Percentiles rank a stretch among this genome's conserved stretches.
Evolutionary conservation across 2,888 invertebrate species (phyloP).

Genomic region (Patella caerulea): DNA sequence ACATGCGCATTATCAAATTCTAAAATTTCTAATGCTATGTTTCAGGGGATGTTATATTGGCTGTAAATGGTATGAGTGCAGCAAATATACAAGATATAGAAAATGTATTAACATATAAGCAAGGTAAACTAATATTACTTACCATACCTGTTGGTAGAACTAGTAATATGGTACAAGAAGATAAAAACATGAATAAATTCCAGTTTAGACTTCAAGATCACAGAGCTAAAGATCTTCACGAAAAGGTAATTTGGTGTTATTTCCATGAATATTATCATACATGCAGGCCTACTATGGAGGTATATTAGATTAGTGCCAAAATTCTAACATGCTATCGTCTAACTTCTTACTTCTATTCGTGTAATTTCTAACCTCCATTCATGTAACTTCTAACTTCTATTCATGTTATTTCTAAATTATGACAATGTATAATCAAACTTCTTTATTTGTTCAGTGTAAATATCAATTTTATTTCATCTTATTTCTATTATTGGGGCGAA

Average conservation of each 20-base stretch:
- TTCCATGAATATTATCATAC: neutral
- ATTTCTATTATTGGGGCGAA: too few relatives aligned
- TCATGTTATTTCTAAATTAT: too few relatives aligned
- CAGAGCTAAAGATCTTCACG: slow-evolving; percentile 53
- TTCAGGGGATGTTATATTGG: slow-evolving; percentile 64
- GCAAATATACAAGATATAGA: slow-evolving; percentile 47
- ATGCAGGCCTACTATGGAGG: too few relatives aligned
- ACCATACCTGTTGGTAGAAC: slow-evolving; percentile 58
- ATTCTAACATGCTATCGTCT: too few relatives aligned
- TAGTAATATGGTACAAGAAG: slow-evolving; percentile 35
- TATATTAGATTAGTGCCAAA: too few relatives aligned
- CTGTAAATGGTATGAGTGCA: slow-evolving; percentile 58
- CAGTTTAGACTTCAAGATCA: slow-evolving; percentile 41
- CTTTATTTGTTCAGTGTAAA: too few relatives aligned
- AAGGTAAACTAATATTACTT: slow-evolving; percentile 52
- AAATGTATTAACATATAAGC: slow-evolving; percentile 46
- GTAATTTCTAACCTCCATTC: too few relatives aligned
- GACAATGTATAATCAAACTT: too few relatives aligned
- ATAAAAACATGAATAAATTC: slow-evolving; percentile 29
- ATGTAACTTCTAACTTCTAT: too few relatives aligned
- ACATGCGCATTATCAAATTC: too few relatives aligned
- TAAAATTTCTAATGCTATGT: neutral
- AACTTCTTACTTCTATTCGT: too few relatives aligned
- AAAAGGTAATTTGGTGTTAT: slow-evolving; percentile 40
- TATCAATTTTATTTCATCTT: too few relatives aligned